A percentile compares a stretch with the other conserved stretches of the same genome.
phyloP scores from a whole-genome alignment of 2,113 vertebrate species.

The Excalfactoria chinensis region DNA sequence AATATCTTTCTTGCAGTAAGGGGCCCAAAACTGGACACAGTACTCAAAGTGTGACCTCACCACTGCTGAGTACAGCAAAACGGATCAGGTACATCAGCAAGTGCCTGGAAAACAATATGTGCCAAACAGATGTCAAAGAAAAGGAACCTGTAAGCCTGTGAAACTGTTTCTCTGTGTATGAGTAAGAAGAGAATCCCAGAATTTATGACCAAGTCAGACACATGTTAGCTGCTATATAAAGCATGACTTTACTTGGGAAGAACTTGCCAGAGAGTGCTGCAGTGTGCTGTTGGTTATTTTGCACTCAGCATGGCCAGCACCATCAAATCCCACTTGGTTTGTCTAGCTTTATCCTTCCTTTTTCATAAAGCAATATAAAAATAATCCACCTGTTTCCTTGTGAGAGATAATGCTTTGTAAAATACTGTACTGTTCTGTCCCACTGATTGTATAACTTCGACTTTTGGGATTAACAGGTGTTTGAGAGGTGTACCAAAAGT shows the following conservation, averaged over 20 bases:
- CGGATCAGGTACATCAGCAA: neutral
- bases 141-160: neutral
- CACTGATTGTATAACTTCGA: neutral
- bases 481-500: too few species aligned
- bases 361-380: neutral
- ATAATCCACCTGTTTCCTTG: rapidly evolving
- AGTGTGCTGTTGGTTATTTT: neutral
- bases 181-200: neutral
- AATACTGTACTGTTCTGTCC: neutral
- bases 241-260: neutral
- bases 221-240: neutral
- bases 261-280: neutral
- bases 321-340: neutral
- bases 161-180: neutral
- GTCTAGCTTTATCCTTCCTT: neutral
- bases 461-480: neutral
- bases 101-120: neutral
- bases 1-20: too few species aligned
- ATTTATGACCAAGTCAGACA: neutral
- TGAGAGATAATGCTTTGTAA: neutral
- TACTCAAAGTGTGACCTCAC: too few species aligned
- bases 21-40: too few species aligned
- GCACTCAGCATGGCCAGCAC: neutral
- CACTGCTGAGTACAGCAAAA: neutral
- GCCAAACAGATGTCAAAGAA: conserved; percentile 33